Percentiles rank a stretch among this genome's conserved stretches.
These are phyloP conservation scores for Seriola aureovittata DNA, from an alignment of 2,113 vertebrate species.

Conservation along the genomic window DNA sequence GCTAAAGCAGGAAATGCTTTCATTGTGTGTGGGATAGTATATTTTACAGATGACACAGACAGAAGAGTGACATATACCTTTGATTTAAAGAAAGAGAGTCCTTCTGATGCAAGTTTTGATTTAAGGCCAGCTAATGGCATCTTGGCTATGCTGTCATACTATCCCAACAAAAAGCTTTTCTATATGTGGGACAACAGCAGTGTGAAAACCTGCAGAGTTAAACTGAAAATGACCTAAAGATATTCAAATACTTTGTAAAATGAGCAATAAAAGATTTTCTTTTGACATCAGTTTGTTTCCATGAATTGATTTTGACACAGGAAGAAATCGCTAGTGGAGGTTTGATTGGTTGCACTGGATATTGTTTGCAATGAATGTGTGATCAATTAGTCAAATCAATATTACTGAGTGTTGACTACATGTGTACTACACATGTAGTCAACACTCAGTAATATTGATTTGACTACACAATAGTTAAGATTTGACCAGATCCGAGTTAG, in stretches of 20 bases:
- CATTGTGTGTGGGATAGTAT: slow-evolving; percentile 88
- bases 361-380: neutral
- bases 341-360: neutral
- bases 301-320: neutral
- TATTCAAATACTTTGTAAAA: neutral
- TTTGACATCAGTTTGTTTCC: neutral
- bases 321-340: neutral
- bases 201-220: slow-evolving; percentile 88
- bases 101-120: slow-evolving; percentile 85
- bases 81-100: slow-evolving; percentile 85
- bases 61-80: slow-evolving; percentile 88
- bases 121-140: slow-evolving; percentile 85
- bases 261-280: slow-evolving; percentile 9
- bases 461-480: too few species aligned
- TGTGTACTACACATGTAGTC: neutral
- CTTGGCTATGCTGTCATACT: slow-evolving; percentile 93
- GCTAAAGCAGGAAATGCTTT: slow-evolving; percentile 93
- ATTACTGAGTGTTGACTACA: neutral
- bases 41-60: slow-evolving; percentile 90
- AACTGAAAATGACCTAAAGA: slow-evolving; percentile 67
- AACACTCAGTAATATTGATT: too few species aligned
- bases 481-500: too few species aligned
- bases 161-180: slow-evolving; percentile 82
- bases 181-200: slow-evolving; percentile 90
- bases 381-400: neutral